Evolutionary conservation across 2,797 vertebrate species (phyloP).

Genomic region (Sandelia bainsii): DNA sequence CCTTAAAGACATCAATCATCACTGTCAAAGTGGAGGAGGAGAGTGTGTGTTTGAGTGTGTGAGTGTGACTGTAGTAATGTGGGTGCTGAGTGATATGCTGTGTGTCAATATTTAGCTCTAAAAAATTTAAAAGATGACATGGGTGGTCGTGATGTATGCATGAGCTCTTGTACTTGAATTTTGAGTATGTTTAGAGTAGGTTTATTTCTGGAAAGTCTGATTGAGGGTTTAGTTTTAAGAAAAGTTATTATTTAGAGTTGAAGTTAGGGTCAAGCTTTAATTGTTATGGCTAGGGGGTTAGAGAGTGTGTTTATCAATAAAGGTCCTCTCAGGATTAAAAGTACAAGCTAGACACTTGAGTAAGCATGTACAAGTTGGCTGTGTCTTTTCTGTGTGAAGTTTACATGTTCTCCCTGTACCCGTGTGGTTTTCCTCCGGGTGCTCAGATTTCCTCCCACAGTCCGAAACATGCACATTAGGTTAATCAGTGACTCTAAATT

Average conservation of each 20-base stretch:
- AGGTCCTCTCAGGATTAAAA: background rate
- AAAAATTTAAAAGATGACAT: constrained; percentile 41
- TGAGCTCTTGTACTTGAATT: constrained; percentile 1
- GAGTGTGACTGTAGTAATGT: constrained; percentile 24
- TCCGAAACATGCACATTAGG: too few relatives aligned
- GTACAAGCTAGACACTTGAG: background rate
- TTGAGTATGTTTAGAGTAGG: background rate
- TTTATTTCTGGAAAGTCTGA: background rate
- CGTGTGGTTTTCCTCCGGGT: too few relatives aligned
- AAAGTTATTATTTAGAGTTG: background rate
- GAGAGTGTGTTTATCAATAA: background rate
- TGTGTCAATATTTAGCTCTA: constrained; percentile 66
- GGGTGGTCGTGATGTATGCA: constrained; percentile 38
- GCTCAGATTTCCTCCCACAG: too few relatives aligned
- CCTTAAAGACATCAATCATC: constrained; percentile 81
- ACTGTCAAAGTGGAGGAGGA: constrained; percentile 59
- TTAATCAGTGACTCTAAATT: too few relatives aligned
- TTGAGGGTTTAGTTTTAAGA: background rate
- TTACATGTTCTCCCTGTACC: too few relatives aligned
- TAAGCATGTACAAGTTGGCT: too few relatives aligned
- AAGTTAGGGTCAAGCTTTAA: background rate
- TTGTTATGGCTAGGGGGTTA: background rate
- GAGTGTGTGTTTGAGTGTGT: constrained; percentile 37
- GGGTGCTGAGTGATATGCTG: constrained; percentile 60
- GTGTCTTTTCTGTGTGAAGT: too few relatives aligned